These are phyloP conservation scores for Antitype chi DNA, from an alignment of 2,888 invertebrate species.

Conservation along the genomic window DNA sequence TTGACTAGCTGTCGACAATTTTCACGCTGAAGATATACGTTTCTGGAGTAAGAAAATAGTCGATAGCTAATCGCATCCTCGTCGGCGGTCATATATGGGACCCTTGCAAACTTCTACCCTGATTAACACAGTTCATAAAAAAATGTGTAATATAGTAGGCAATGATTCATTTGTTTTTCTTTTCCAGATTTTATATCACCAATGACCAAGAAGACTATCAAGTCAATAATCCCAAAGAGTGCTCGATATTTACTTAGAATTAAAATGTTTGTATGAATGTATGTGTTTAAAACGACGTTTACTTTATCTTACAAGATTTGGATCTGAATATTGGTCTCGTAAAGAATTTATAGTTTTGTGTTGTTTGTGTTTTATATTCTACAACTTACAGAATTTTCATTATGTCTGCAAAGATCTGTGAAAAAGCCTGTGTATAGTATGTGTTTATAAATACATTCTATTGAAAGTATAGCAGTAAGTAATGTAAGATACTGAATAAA, in stretches of 20 bases:
- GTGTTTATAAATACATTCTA: not conserved
- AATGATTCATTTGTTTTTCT: conserved; percentile 10
- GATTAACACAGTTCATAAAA: not conserved
- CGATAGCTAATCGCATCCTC: not conserved
- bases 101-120: not conserved
- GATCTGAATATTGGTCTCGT: conserved; percentile 21
- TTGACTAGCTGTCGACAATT: not conserved
- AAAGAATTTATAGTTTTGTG: not conserved
- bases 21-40: not conserved
- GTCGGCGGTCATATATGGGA: not conserved
- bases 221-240: conserved; percentile 30
- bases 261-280: not conserved
- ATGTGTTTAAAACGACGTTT: not conserved
- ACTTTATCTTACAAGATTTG: not conserved
- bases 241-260: conserved; percentile 29
- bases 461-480: not conserved
- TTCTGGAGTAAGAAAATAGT: not conserved
- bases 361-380: not conserved
- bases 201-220: conserved; percentile 33
- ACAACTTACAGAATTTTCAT: not conserved
- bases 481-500: conserved; percentile 52
- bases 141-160: not conserved
- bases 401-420: not conserved
- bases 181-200: conserved; percentile 52
- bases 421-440: not conserved